phyloP scores from a whole-genome alignment of 2,888 invertebrate genomes.

The Oscheius sp. region DNA sequence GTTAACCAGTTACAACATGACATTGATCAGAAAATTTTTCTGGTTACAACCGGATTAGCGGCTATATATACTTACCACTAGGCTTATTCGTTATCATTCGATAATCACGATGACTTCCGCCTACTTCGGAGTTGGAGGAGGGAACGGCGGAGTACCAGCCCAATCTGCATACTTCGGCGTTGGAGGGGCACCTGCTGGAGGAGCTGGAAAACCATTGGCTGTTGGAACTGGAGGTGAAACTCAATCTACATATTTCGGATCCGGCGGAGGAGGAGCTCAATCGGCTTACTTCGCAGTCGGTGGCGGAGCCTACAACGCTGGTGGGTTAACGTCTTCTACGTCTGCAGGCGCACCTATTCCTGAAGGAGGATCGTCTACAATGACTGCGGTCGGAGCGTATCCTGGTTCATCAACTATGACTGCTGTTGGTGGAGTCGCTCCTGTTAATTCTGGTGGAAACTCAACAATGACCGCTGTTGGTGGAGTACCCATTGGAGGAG shows the following conservation, averaged over 20 bases:
- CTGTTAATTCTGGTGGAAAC: neutral
- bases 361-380: conserved; percentile 20
- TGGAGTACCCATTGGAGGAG: conserved; percentile 28
- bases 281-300: conserved; percentile 54
- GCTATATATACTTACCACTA: neutral
- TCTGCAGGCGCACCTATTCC: conserved; percentile 33
- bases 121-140: neutral
- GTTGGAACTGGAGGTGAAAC: conserved; percentile 30
- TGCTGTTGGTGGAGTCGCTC: conserved; percentile 17
- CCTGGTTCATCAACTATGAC: conserved; percentile 22
- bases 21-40: no score
- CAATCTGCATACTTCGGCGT: conserved; percentile 48
- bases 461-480: conserved; percentile 22
- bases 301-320: conserved; percentile 44
- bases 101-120: neutral
- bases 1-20: no score
- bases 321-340: neutral
- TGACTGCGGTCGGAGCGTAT: conserved; percentile 8
- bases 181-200: conserved; percentile 35
- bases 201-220: neutral
- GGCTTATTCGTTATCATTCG: no score
- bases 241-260: conserved; percentile 45
- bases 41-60: no score
- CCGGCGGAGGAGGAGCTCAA: conserved; percentile 41
- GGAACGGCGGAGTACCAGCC: neutral